Evolutionary conservation across 1,140 invertebrate species (phyloP), one percentile per base, ranked within the genome.

Genomic region (Zophobas morio): DNA sequence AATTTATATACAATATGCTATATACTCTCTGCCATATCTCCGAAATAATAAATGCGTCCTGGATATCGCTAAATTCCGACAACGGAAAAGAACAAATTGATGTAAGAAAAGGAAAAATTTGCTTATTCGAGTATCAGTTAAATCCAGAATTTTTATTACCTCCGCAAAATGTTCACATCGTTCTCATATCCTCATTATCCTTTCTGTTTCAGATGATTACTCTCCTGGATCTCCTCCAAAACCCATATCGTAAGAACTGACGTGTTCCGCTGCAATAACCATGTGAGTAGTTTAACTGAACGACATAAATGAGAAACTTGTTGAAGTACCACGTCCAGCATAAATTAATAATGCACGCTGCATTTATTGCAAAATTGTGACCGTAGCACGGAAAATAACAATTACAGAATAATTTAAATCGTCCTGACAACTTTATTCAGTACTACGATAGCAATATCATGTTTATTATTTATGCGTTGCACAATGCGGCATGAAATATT

Each of bases 351-450:
- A 8, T 36, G 35, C 6, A 36, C 35, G 42, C 42, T 8, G 37
- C 36, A 35, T 60, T 60, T 60, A 42, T 66, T 66, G 60, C 39
- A 36, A 66, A 66, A 66, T n/a, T 42, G 42, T 42, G 37, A 8
- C 20, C 6, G 33, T 6, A 66, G 42, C 39, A 66, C 39, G 60
- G 37, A 42, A 40, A 40, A 42, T 42, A 66, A n/a, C 8, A 42
- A 66, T 66, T 66, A 46, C 42, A 42, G 8, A 42, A 66, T 42
- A 66, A 42, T 42, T 66, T 66, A 66, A 66, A 42, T 66, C 37
- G 37, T 66, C 60, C n/a, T 42, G 60, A 60, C 49, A 53, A 53
- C 34, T 60, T 60, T 60, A 60, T 60, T 35, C 6, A 8, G 56
- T 35, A 6, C 8, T 60, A 35, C 56, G 37, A 37, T 39, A 60